phyloP scores from a whole-genome alignment of 1,140 invertebrate species.

The Hyposmocoma kahamanoa region DNA sequence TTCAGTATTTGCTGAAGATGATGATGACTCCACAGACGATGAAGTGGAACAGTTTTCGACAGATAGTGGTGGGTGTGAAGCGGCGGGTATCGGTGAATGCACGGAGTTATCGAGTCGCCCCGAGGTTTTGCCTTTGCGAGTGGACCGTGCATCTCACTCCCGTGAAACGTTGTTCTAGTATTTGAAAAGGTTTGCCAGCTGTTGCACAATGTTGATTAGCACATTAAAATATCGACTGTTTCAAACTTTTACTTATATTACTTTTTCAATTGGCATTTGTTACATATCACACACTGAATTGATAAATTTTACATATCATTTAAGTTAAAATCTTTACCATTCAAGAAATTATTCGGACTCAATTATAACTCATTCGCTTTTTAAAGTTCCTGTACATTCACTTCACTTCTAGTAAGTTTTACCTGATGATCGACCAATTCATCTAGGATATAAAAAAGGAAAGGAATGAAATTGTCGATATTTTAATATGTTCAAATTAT shows the following conservation, averaged over 20 bases:
- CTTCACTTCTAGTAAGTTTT: neutral
- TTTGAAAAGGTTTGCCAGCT: slow-evolving; percentile 25
- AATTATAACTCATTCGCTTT: no score
- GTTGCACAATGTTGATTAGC: slow-evolving; percentile 44
- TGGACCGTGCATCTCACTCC: slow-evolving; percentile 49
- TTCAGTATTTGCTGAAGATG: slow-evolving; percentile 82
- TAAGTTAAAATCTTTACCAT: slow-evolving; percentile 9
- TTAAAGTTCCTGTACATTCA: neutral
- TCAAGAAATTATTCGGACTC: neutral
- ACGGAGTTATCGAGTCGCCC: slow-evolving; percentile 53
- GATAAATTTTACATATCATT: slow-evolving; percentile 32
- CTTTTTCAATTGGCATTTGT: slow-evolving; percentile 19
- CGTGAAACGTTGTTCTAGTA: slow-evolving; percentile 67
- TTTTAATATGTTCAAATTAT: slow-evolving; percentile 40
- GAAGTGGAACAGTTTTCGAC: slow-evolving; percentile 87
- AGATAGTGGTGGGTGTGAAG: slow-evolving; percentile 79
- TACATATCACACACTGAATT: slow-evolving; percentile 43
- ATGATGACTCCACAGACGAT: slow-evolving; percentile 84
- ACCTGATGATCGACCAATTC: neutral
- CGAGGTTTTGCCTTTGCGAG: slow-evolving; percentile 26
- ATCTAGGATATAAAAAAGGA: neutral
- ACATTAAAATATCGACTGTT: slow-evolving; percentile 58
- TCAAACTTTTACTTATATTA: slow-evolving; percentile 9
- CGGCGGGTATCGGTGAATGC: slow-evolving; percentile 28
- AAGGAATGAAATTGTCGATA: slow-evolving; percentile 40